Conservation (phyloP, 92 coral and sea anemone species). For the Porites rus region DNA sequence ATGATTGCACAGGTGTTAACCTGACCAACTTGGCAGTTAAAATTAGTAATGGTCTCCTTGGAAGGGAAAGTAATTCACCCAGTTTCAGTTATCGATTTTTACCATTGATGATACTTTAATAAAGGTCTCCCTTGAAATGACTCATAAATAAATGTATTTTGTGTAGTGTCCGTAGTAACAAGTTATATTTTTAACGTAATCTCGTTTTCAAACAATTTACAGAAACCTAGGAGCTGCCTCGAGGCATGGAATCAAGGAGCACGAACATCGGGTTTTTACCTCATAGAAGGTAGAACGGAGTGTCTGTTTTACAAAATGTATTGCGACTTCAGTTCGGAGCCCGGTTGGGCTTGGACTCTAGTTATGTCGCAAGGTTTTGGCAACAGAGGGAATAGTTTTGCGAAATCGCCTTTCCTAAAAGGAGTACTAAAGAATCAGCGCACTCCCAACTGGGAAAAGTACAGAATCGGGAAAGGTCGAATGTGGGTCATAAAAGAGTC, state of each 20-base stretch:
- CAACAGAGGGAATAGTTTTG: not conserved
- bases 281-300: conserved; percentile 17
- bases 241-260: conserved; percentile 21
- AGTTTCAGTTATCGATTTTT: too few species aligned
- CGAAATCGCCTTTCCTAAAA: not conserved
- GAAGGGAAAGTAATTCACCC: too few species aligned
- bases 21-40: too few species aligned
- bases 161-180: too few species aligned
- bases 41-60: too few species aligned
- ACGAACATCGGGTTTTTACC: conserved; percentile 23
- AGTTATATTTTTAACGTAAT: not conserved
- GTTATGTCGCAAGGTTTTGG: conserved; percentile 24
- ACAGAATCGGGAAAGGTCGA: conserved; percentile 22
- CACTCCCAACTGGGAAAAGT: conserved; percentile 29
- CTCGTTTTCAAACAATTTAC: not conserved
- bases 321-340: conserved; percentile 41
- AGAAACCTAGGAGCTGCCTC: conserved; percentile 29
- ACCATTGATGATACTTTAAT: too few species aligned
- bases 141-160: too few species aligned
- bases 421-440: conserved; percentile 3
- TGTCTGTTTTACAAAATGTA: conserved; percentile 21
- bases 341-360: conserved; percentile 38
- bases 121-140: too few species aligned
- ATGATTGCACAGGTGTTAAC: too few species aligned
- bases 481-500: conserved; percentile 11